These are phyloP conservation scores for Lonchura striata DNA, from an alignment of 2,113 vertebrate species.

Conservation along the genomic window DNA sequence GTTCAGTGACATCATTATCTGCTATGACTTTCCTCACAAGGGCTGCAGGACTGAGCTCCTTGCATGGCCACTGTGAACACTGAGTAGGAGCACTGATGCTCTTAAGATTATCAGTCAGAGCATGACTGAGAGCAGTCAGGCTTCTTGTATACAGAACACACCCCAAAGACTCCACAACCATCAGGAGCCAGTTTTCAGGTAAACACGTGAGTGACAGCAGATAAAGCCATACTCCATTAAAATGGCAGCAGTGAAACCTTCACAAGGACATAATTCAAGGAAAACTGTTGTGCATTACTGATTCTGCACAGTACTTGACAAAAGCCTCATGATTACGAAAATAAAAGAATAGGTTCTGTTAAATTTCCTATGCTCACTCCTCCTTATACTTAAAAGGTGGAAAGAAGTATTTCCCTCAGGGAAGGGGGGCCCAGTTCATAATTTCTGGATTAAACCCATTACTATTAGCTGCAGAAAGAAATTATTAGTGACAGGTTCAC, in stretches of 20 bases:
- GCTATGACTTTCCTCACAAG: neutral
- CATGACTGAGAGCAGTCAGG: neutral
- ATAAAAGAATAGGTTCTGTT: neutral
- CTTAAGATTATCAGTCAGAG: neutral
- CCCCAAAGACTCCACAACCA: neutral
- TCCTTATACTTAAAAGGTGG: constrained; percentile 13
- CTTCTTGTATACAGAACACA: neutral
- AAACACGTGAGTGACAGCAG: neutral
- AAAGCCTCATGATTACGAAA: neutral
- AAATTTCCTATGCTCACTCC: neutral
- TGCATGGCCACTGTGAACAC: neutral
- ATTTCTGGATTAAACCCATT: constrained; percentile 71
- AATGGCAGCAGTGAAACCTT: neutral
- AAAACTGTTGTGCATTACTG: neutral
- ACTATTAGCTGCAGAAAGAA: constrained; percentile 73
- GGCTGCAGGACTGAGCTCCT: neutral
- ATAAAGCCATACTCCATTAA: neutral
- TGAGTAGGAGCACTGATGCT: neutral
- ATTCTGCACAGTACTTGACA: neutral
- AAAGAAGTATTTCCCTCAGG: constrained; percentile 57
- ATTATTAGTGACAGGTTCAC: constrained; percentile 78
- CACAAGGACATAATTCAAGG: neutral
- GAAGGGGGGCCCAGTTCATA: constrained; percentile 41
- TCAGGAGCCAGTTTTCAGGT: neutral
- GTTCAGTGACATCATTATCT: neutral